Percentiles rank a stretch among this genome's conserved stretches.
phyloP scores from a whole-genome alignment of 2,113 vertebrate species.

The Paralichthys olivaceus region DNA sequence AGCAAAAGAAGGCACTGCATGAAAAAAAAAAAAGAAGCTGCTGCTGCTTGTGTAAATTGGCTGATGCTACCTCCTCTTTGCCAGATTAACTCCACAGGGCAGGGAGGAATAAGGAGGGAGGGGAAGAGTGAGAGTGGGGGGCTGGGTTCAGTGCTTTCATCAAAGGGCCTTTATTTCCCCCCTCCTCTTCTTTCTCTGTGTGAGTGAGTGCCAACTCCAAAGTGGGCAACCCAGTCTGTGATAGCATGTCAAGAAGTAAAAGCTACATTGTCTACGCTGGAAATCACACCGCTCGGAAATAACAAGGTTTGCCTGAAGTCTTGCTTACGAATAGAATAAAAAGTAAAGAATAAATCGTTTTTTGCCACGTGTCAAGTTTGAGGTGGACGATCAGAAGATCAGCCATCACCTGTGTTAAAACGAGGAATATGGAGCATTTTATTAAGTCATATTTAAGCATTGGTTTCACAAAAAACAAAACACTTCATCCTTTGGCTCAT shows the following conservation, averaged over 20 bases:
- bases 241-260: conserved; percentile 55
- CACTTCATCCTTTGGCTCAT: no score
- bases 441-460: no score
- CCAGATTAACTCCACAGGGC: conserved; percentile 81
- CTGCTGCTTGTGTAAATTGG: conserved; percentile 76
- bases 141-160: conserved; percentile 75
- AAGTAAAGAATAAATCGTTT: background rate
- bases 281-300: conserved; percentile 45
- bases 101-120: conserved; percentile 61
- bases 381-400: no score
- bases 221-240: conserved; percentile 73
- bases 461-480: no score
- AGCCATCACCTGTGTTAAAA: no score
- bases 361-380: no score
- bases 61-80: conserved; percentile 74
- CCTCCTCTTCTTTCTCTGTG: conserved; percentile 47
- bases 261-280: conserved; percentile 27
- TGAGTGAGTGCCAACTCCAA: conserved; percentile 73
- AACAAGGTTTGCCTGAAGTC: conserved; percentile 33
- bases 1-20: conserved; percentile 32
- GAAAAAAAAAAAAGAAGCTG: conserved; percentile 40
- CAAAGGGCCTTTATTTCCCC: conserved; percentile 67
- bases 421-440: no score
- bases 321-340: background rate
- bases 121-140: conserved; percentile 62